phyloP scores from a whole-genome alignment of 2,113 vertebrate species.

The Peromyscus maniculatus region DNA sequence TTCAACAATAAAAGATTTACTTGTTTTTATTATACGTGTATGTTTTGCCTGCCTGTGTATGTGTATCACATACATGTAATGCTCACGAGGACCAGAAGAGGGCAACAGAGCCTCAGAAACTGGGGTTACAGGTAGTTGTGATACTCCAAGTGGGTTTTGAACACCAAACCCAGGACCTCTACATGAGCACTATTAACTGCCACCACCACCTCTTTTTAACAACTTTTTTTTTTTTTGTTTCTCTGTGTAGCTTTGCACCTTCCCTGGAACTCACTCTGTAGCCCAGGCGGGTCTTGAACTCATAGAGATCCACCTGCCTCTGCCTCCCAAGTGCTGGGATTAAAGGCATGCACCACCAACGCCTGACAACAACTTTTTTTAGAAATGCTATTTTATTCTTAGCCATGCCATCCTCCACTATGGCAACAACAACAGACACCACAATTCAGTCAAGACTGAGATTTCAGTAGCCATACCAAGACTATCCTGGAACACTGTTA shows the following conservation, averaged over 20 bases:
- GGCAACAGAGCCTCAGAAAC: not conserved
- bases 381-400: not conserved
- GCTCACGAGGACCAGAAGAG: not conserved
- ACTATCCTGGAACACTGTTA: no score
- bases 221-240: no score
- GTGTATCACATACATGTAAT: not conserved
- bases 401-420: not conserved
- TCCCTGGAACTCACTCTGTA: no score
- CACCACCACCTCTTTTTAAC: not conserved
- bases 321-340: no score
- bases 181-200: no score
- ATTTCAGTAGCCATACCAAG: not conserved
- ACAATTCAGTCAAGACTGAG: not conserved
- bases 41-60: not conserved
- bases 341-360: no score
- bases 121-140: not conserved
- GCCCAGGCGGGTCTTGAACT: no score
- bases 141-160: not conserved
- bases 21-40: not conserved
- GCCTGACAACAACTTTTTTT: not conserved
- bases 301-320: no score
- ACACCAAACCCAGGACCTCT: not conserved
- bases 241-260: no score
- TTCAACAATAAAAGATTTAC: not conserved
- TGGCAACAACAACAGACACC: not conserved